Conservation (phyloP, 2,888 invertebrate genomes). For the Eupeodes luniger region DNA sequence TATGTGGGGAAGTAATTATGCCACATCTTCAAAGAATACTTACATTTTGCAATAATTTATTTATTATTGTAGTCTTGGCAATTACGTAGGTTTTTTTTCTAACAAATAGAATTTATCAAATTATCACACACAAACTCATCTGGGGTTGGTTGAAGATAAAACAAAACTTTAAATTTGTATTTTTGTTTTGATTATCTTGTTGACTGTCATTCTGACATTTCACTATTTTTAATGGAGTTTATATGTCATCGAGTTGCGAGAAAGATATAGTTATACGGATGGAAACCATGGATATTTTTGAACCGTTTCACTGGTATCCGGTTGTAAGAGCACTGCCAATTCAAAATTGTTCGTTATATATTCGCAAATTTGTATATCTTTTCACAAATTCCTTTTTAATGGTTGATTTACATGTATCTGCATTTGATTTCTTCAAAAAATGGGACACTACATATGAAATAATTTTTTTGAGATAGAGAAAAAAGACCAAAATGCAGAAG, state of each 20-base stretch:
- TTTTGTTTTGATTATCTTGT: conserved; percentile 23
- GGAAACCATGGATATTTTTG: not conserved
- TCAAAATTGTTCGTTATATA: not conserved
- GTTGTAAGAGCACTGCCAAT: conserved; percentile 1
- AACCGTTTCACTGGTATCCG: conserved; percentile 16
- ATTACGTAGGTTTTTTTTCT: conserved; percentile 36
- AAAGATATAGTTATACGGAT: not conserved
- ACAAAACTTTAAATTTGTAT: not conserved
- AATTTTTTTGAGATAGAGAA: no score
- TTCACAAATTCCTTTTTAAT: no score
- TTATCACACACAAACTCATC: conserved; percentile 2
- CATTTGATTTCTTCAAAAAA: no score
- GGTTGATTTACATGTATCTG: no score
- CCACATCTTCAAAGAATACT: conserved; percentile 28
- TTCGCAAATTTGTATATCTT: not conserved
- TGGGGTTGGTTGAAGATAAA: not conserved
- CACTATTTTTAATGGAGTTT: not conserved
- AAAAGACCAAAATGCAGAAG: no score
- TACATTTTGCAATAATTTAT: not conserved
- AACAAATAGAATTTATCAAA: conserved; percentile 49
- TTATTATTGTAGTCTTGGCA: conserved; percentile 11
- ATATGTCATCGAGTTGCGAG: not conserved
- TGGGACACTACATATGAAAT: no score
- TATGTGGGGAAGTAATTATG: not conserved
- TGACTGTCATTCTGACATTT: not conserved